Base-by-base conservation (phyloP, 1,140 invertebrate genomes). In the Drosophila simulans region DNA sequence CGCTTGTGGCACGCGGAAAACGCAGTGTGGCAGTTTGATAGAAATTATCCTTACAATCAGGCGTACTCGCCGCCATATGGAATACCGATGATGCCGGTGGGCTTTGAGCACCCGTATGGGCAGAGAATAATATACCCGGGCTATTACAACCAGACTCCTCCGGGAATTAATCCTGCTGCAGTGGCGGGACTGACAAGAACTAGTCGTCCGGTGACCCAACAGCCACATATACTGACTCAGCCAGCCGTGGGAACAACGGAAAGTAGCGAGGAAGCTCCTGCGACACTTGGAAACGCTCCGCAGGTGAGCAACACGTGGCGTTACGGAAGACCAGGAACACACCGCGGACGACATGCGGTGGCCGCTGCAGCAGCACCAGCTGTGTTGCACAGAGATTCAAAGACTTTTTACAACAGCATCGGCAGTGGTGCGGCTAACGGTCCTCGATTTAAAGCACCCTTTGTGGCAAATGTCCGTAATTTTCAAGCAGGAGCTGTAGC, bases 1-100 rank as follows among this genome's bases (percentile, higher is more conserved):
- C 84, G 85, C 20, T 35, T 89, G 35, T 89, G 84, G 84, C 84
- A 89, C 22, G 39, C 72, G 5, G 84, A 89, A 35, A 80, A 84
- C 22, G 77, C 84, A 0, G 73, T 84, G 4, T 89, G 85, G 80
- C 84, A 89, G 45, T 89, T 84, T 7, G 84, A 89, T 66, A 60
- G 84, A 10, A 89, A 89, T 34, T 89, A 89, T 80, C 84, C 84
- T 1, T 89, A 80, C 20, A 90, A 90, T 13, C 80, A 84, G 43
- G 62, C 53, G 1, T 89, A 84, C 22, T 70, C 77, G 42, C 60
- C 77, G 0, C 80, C 76, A 10, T 88, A 84, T 11, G 76, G 84
- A 4, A 65, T 88, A 20, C 84, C 71, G 3, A 70, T 88, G 68
- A 60, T 88, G 84, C 84, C 84, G 10, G 25, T 84, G 17, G 77